A percentile compares a stretch with the other conserved stretches of the same genome.
phyloP scores from a whole-genome alignment of 2,888 invertebrate species.

The Magallana nippona region DNA sequence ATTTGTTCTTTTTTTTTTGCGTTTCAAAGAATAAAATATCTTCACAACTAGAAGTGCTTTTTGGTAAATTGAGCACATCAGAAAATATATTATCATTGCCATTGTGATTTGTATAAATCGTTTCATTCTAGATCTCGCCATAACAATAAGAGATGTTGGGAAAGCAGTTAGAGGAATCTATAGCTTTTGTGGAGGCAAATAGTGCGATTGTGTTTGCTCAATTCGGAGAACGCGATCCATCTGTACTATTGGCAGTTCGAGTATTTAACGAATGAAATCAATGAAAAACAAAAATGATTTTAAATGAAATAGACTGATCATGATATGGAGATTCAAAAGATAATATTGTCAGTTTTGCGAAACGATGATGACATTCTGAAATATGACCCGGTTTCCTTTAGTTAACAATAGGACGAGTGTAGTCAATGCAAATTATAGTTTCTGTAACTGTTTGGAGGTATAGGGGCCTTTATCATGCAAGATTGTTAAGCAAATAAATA shows the following conservation, averaged over 20 bases:
- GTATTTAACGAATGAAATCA: background rate
- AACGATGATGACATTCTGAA: too few species aligned
- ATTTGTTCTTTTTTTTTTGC: too few species aligned
- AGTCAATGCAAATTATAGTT: too few species aligned
- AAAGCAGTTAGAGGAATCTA: background rate
- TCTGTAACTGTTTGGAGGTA: too few species aligned
- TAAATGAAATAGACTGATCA: too few species aligned
- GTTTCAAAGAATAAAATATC: too few species aligned
- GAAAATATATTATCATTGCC: background rate
- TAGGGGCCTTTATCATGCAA: too few species aligned
- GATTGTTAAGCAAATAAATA: too few species aligned
- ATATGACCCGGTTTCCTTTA: too few species aligned
- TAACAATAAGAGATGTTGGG: background rate
- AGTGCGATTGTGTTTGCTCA: conserved; percentile 8
- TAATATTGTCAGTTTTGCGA: too few species aligned
- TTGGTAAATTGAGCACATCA: background rate
- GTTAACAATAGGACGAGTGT: too few species aligned
- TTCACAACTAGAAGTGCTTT: background rate
- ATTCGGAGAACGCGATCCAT: background rate
- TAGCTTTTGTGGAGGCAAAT: background rate
- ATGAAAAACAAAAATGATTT: background rate
- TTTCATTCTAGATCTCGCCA: background rate
- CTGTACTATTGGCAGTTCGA: background rate
- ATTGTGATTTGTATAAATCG: background rate
- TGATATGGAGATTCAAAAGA: too few species aligned